Conservation (phyloP, 1,140 invertebrate genomes). For the Homarus americanus region DNA sequence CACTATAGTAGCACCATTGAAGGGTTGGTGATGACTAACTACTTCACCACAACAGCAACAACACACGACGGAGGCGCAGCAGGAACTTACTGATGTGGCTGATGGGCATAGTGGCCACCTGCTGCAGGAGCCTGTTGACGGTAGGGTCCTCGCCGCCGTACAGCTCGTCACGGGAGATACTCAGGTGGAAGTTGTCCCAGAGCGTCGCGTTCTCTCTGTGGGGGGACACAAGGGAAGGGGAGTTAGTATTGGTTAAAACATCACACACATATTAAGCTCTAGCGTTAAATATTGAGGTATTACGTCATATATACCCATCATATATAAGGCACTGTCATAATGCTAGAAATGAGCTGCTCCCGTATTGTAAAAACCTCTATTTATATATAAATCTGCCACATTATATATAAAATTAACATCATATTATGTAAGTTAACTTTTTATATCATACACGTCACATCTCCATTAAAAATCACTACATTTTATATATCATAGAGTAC, state of each 20-base stretch:
- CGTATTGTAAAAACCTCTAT: too few species aligned
- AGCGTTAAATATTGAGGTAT: too few species aligned
- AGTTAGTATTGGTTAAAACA: not conserved
- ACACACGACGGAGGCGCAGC: not conserved
- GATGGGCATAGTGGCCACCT: constrained; percentile 46
- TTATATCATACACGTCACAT: too few species aligned
- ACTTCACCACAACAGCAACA: not conserved
- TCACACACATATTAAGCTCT: not conserved
- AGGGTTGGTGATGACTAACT: not conserved
- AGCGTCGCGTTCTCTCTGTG: constrained; percentile 57
- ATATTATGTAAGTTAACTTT: too few species aligned
- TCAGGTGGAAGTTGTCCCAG: constrained; percentile 65
- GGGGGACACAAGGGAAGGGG: not conserved
- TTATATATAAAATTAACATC: too few species aligned
- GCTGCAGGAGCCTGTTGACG: constrained; percentile 49
- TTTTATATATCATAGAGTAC: too few species aligned
- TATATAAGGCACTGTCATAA: too few species aligned
- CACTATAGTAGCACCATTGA: not conserved
- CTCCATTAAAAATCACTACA: too few species aligned
- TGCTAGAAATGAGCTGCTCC: too few species aligned
- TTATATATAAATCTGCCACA: too few species aligned
- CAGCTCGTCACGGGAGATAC: constrained; percentile 58
- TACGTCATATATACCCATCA: too few species aligned
- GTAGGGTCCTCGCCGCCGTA: constrained; percentile 50
- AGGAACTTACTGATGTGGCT: constrained; percentile 55